Evolutionary conservation across 2,888 invertebrate species (phyloP).

Genomic region (Eupsilia transversa): DNA sequence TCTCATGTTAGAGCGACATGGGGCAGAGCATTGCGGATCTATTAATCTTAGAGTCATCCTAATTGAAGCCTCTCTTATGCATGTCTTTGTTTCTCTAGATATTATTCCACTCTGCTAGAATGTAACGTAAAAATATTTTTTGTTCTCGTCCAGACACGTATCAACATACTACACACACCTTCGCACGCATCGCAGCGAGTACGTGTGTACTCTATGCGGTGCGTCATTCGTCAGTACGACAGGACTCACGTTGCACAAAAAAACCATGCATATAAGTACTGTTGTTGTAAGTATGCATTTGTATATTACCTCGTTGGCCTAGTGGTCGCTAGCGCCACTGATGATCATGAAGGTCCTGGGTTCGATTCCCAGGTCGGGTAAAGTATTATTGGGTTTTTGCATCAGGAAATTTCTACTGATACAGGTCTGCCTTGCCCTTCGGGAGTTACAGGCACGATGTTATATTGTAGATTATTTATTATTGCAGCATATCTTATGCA

Average conservation of each 20-base stretch:
- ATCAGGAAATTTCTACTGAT: neutral
- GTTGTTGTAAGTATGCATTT: slow-evolving; percentile 46
- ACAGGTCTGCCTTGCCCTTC: neutral
- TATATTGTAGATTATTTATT: neutral
- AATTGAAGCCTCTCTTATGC: too few species aligned
- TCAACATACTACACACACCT: slow-evolving; percentile 85
- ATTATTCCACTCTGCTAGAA: neutral
- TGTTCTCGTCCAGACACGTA: slow-evolving; percentile 57
- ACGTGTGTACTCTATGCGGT: slow-evolving; percentile 82
- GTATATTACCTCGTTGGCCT: neutral
- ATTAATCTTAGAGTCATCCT: neutral
- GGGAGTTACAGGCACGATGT: neutral
- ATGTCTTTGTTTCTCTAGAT: neutral
- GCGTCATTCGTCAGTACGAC: slow-evolving; percentile 82
- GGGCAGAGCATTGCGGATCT: neutral
- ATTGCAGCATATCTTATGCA: neutral
- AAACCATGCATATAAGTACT: slow-evolving; percentile 60
- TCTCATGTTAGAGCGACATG: neutral
- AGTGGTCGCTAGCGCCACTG: neutral
- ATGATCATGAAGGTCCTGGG: too few species aligned
- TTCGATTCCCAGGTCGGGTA: neutral
- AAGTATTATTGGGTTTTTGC: neutral
- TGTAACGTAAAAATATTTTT: neutral
- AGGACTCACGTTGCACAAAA: slow-evolving; percentile 80
- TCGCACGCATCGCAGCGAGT: slow-evolving; percentile 81